Conservation (phyloP, 2,797 vertebrate genomes). For the Cephalopachus bancanus region DNA sequence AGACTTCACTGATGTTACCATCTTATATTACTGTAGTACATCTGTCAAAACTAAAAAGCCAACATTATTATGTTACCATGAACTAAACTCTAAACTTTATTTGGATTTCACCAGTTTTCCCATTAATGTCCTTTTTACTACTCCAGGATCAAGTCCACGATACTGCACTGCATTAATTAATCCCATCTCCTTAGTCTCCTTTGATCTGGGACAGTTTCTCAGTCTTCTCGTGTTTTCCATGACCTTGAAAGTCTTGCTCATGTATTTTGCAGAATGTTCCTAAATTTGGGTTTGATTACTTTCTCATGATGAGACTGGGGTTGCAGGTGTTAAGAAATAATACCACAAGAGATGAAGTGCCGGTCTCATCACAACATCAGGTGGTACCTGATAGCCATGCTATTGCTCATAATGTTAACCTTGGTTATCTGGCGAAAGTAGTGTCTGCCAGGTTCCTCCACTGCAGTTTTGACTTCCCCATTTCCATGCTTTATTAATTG, state of each 20-base stretch:
- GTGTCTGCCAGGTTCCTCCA: background rate
- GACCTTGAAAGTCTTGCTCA: background rate
- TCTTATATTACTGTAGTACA: background rate
- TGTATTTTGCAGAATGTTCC: background rate
- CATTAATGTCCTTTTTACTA: background rate
- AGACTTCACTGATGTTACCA: background rate
- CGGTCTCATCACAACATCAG: background rate
- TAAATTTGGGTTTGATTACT: background rate
- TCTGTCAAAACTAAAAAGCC: background rate
- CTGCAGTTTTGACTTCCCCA: background rate
- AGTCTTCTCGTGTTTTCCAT: background rate
- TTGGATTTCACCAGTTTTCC: conserved; percentile 11
- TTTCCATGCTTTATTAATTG: background rate
- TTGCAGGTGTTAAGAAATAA: background rate
- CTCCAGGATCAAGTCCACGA: background rate
- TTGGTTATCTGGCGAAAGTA: background rate
- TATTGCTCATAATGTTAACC: background rate
- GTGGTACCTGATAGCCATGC: background rate
- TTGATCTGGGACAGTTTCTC: background rate
- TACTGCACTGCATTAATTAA: background rate
- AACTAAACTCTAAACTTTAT: background rate
- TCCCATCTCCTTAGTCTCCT: background rate
- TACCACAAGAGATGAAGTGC: background rate
- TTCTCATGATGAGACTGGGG: background rate
- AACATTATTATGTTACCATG: background rate